Evolutionary conservation across 2,113 vertebrate species (phyloP), one percentile per base, ranked within the genome.

Genomic region (Jacana jacana): DNA sequence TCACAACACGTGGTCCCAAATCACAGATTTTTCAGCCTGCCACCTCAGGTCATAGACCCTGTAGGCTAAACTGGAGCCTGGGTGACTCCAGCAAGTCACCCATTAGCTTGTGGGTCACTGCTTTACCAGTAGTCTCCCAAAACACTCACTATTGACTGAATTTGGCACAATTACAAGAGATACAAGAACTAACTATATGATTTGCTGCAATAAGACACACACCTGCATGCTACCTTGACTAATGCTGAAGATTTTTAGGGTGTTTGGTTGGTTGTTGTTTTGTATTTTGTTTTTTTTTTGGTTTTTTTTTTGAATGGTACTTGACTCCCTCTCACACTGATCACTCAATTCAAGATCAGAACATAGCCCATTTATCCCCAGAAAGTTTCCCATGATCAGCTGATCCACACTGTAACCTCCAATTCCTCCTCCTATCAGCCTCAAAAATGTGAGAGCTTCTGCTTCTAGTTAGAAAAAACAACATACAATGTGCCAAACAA

Each of bases 401-500:
- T 55, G 7, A 14, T 70, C 17, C 15, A 68, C 16, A 24, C 28
- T 79, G 90, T 6, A 75, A 40, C 16, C 22, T 78, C 40, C 24
- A n/a, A 11, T 8, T 86, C 19, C 17, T 69, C 27, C 18, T 79
- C 64, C 35, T 37, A 57, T 28, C 3, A 72, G 44, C 17, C n/a
- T 37, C 33, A 63, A 33, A 37, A 48, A 28, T 2, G 13, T 17
- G 10, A 88, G 39, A 90, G 3, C 7, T 46, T 18, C 35, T 76
- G n/a, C 31, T 78, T 63, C 37, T 37, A 30, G 6, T 4, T 57
- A 16, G 14, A 55, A 72, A 89, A 42, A 30, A 4, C n/a, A 89
- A 51, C 4, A n/a, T 6, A 9, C 0, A 0, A 35, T 4, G 3
- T 33, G 28, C 15, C 61, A 15, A 76, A 85, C 5, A 44, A 14